Conservation (phyloP, 2,113 vertebrate genomes). For the Carassius gibelio region DNA sequence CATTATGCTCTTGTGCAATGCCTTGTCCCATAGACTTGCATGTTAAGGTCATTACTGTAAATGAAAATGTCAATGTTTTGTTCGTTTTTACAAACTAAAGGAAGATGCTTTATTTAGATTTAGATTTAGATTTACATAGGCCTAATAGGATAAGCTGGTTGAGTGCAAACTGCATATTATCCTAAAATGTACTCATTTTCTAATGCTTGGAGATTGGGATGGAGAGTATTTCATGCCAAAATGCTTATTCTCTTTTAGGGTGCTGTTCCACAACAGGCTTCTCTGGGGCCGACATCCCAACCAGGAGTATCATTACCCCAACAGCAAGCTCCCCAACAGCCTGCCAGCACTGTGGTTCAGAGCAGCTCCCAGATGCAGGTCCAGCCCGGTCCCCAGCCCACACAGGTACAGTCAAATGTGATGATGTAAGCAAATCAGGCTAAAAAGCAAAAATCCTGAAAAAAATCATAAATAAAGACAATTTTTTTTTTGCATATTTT, state of each 20-base stretch:
- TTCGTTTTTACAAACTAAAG: background rate
- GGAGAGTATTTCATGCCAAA: no score
- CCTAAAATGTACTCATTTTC: background rate
- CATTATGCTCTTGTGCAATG: background rate
- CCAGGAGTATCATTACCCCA: slow-evolving; percentile 48
- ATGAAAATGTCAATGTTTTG: background rate
- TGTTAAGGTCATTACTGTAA: background rate
- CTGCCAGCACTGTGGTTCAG: slow-evolving; percentile 56
- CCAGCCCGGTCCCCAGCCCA: slow-evolving; percentile 60
- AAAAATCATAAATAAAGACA: no score
- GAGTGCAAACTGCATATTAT: slow-evolving; percentile 1
- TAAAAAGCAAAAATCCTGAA: background rate
- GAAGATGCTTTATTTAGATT: background rate
- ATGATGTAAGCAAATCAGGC: background rate
- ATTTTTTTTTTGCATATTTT: no score
- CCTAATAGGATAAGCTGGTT: background rate
- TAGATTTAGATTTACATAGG: background rate
- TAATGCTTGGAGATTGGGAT: background rate
- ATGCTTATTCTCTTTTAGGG: background rate
- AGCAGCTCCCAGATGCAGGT: slow-evolving; percentile 67
- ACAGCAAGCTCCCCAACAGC: slow-evolving; percentile 55
- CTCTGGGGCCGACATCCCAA: slow-evolving; percentile 46
- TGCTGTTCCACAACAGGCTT: slow-evolving; percentile 54
- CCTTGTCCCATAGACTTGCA: background rate
- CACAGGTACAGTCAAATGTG: slow-evolving; percentile 65